A percentile compares a stretch with the other conserved stretches of the same genome.
These are phyloP conservation scores for Equus przewalskii DNA, from an alignment of 2,113 vertebrate species.

Conservation along the genomic window DNA sequence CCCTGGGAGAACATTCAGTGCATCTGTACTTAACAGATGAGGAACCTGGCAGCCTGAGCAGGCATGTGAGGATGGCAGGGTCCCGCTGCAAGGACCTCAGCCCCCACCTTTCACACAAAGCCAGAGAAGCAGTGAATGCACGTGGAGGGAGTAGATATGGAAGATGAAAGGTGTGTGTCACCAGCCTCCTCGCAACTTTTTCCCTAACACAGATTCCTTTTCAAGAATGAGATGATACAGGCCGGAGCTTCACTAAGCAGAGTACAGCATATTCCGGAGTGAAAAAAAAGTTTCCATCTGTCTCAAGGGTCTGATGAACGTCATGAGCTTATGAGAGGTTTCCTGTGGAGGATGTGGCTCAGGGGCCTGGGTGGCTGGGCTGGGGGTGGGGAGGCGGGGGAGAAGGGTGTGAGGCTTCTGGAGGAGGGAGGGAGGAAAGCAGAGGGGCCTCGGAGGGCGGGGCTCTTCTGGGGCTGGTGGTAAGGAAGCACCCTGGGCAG, in stretches of 20 bases:
- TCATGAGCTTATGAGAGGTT: slow-evolving; percentile 77
- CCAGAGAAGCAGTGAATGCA: not conserved
- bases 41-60: not conserved
- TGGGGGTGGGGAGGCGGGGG: slow-evolving; percentile 61
- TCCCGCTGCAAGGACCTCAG: not conserved
- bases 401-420: slow-evolving; percentile 42
- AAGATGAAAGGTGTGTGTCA: not conserved
- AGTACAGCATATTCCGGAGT: slow-evolving; percentile 44
- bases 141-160: rapidly evolving
- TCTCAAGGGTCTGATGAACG: slow-evolving; percentile 79
- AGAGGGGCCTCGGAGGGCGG: not conserved
- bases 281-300: slow-evolving; percentile 82
- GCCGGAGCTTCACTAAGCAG: not conserved
- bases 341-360: slow-evolving; percentile 85
- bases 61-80: not conserved
- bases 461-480: not conserved
- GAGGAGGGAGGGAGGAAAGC: not conserved
- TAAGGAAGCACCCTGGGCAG: not conserved
- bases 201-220: slow-evolving; percentile 28
- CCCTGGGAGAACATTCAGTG: not conserved
- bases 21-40: not conserved
- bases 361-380: slow-evolving; percentile 68
- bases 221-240: not conserved
- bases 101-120: not conserved
- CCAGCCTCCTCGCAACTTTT: not conserved